phyloP scores from a whole-genome alignment of 2,113 vertebrate species.

The Poeciliopsis occidentalis region DNA sequence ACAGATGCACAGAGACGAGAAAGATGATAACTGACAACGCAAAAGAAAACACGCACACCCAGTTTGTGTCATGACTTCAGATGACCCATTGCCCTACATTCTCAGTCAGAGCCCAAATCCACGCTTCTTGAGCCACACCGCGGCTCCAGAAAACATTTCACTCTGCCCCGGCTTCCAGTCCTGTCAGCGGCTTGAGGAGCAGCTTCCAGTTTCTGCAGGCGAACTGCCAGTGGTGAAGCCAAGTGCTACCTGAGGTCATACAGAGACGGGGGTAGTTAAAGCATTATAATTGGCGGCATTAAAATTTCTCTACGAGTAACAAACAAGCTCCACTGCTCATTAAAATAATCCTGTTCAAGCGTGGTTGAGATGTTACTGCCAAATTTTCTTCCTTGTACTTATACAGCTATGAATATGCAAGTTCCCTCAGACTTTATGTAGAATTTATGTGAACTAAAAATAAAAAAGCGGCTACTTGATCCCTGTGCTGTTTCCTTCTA shows the following conservation, averaged over 20 bases:
- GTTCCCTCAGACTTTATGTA: neutral
- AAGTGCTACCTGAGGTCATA: neutral
- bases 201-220: neutral
- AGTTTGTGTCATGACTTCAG: slow-evolving; percentile 18
- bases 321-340: neutral
- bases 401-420: neutral
- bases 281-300: neutral
- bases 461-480: neutral
- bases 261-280: neutral
- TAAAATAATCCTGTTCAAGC: neutral
- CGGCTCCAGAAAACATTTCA: neutral
- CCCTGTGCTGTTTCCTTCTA: neutral
- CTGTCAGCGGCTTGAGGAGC: neutral
- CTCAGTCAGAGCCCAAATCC: neutral
- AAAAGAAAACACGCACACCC: slow-evolving; percentile 5
- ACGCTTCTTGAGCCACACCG: slow-evolving; percentile 1
- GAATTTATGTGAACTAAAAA: neutral
- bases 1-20: neutral
- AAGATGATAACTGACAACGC: slow-evolving; percentile 9
- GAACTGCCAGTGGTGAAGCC: neutral
- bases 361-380: neutral
- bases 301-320: neutral
- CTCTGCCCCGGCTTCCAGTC: neutral
- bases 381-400: neutral
- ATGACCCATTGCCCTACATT: slow-evolving; percentile 27